These are phyloP conservation scores for Chydorus sphaericus DNA, from an alignment of 2,888 invertebrate species.

Conservation along the genomic window DNA sequence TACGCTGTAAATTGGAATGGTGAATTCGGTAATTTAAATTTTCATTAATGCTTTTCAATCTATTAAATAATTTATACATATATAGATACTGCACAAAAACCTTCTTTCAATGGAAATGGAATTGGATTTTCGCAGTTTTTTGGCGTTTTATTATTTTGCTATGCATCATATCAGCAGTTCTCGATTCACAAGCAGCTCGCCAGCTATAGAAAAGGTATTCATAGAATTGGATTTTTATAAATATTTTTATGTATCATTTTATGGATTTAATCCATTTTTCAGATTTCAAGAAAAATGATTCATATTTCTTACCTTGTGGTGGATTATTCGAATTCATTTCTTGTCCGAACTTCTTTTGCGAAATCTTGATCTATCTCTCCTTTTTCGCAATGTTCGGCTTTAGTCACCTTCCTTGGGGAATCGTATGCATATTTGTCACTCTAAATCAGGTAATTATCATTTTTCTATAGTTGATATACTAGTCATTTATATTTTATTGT, in stretches of 20 bases:
- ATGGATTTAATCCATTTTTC: too few species aligned
- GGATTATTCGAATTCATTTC: neutral
- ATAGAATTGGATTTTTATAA: too few species aligned
- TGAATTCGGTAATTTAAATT: neutral
- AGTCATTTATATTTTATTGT: neutral
- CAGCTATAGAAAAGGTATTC: neutral
- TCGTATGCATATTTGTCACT: neutral
- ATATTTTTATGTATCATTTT: too few species aligned
- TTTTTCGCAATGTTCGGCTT: neutral
- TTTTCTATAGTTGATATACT: neutral
- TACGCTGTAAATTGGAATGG: neutral
- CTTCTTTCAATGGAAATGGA: too few species aligned
- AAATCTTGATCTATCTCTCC: neutral
- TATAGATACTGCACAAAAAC: neutral
- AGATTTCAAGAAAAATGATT: neutral
- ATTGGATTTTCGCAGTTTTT: neutral
- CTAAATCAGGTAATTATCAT: neutral
- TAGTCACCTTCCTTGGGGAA: neutral
- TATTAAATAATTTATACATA: too few species aligned
- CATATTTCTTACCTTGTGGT: neutral
- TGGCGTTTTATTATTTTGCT: neutral
- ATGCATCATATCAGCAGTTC: neutral
- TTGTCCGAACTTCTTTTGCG: neutral
- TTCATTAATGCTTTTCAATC: neutral
- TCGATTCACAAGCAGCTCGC: neutral